A percentile compares a stretch with the other conserved stretches of the same genome.
These are phyloP conservation scores for Lateolabrax maculatus DNA, from an alignment of 2,797 vertebrate genomes.

Conservation along the genomic window DNA sequence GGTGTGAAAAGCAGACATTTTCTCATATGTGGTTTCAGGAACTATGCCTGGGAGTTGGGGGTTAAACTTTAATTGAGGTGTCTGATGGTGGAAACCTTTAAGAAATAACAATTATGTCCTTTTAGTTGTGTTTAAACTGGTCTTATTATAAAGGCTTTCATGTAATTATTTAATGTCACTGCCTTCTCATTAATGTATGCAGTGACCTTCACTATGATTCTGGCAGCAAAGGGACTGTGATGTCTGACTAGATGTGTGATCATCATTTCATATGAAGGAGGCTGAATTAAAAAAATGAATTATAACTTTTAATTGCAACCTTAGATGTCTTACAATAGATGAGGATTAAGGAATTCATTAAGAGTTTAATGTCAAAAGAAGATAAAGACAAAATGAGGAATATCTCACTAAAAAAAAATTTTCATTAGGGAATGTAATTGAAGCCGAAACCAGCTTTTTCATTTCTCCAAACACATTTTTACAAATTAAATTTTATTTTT, in stretches of 20 bases:
- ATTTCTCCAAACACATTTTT: not conserved
- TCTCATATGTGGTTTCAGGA: not conserved
- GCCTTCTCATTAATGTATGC: slow-evolving; percentile 56
- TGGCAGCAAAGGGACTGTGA: slow-evolving; percentile 22
- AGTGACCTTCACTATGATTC: slow-evolving; percentile 66
- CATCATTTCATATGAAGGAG: slow-evolving; percentile 19
- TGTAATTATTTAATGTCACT: slow-evolving; percentile 56
- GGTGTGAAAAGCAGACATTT: slow-evolving; percentile 34
- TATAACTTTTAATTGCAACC: slow-evolving; percentile 31
- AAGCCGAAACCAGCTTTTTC: not conserved
- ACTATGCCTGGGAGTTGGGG: slow-evolving; percentile 3
- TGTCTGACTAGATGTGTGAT: slow-evolving; percentile 47
- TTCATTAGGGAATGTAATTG: slow-evolving; percentile 7
- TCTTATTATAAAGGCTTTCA: slow-evolving; percentile 40
- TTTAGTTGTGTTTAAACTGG: slow-evolving; percentile 38
- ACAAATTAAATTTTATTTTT: not conserved
- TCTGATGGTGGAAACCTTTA: slow-evolving; percentile 29
- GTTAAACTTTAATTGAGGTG: slow-evolving; percentile 39
- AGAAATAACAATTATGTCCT: slow-evolving; percentile 27
- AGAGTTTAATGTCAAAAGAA: slow-evolving; percentile 15
- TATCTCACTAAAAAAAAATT: not conserved
- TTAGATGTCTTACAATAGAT: slow-evolving; percentile 31
- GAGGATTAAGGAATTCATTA: not conserved
- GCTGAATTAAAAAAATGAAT: slow-evolving; percentile 24
- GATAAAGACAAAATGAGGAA: not conserved